Base-by-base conservation (phyloP, 2,113 vertebrate genomes). In the Catagonus wagneri region DNA sequence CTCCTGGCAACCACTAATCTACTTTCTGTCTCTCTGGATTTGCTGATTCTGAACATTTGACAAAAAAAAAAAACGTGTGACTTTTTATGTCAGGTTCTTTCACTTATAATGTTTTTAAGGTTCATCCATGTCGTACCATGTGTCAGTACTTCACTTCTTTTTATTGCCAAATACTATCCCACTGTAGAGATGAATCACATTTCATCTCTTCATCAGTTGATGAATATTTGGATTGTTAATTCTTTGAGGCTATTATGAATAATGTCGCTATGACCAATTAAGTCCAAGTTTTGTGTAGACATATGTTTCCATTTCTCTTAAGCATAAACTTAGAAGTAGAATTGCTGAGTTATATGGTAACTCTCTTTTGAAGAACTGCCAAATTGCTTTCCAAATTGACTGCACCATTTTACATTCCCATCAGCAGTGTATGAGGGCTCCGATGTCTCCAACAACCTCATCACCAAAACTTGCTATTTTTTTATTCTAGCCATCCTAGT, bases 211-310 rank as follows among this genome's bases (percentile, higher is more conserved):
- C 19, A 79, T 52, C 27, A 63, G 19, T 44, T 39, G 72, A 39
- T 63, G 29, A 32, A 32, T 20, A 50, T 63, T 74, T 93, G 54
- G 39, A 17, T 39, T 69, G 36, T 76, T 89, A 69, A 69, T 22
- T 78, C 19, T 44, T 87, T 74, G 29, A 11, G 12, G 13, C 54
- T 71, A 15, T 52, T 27, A 29, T 81, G 32, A 66, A 60, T 95
- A 83, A 61, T 90, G 61, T 20, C 90, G 19, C 60, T 72, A 23
- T 93, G 85, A 96, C 50, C 56, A 74, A 44, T 54, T 34, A 58
- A 19, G n/a, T 58, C 54, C 20, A 66, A 74, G 71, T 79, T 83
- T 71, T 79, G 16, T 61, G 65, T 84, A 72, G n/a, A 91, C 65
- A 89, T 44, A 27, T 4, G 3, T 65, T 89, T 80, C 78, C 23